A percentile compares a stretch with the other conserved stretches of the same genome.
Conservation (phyloP, 2,113 vertebrate species). For the Archilochus colubris region DNA sequence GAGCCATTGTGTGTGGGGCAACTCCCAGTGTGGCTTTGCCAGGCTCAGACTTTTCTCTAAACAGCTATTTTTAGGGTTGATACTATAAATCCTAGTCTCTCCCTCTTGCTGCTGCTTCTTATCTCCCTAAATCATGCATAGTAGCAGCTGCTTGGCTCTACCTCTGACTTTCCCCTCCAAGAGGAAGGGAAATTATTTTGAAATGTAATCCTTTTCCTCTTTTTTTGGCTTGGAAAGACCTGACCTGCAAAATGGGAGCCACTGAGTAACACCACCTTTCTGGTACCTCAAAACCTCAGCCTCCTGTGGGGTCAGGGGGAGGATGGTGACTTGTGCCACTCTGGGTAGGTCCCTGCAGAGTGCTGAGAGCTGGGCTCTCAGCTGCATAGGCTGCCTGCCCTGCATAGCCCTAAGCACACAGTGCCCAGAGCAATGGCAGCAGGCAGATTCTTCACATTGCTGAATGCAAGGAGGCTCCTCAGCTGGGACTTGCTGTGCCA, state of each 20-base stretch:
- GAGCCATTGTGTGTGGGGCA: background rate
- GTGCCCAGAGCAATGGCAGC: background rate
- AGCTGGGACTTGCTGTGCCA: background rate
- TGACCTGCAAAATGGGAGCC: constrained; percentile 17
- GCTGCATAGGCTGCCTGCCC: fast-evolving
- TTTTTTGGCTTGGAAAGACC: constrained; percentile 41
- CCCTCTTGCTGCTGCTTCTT: constrained; percentile 33
- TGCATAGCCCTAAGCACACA: fast-evolving
- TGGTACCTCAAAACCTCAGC: background rate
- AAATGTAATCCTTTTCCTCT: constrained; percentile 52
- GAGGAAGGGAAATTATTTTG: constrained; percentile 49
- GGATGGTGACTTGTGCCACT: background rate
- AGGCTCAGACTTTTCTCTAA: constrained; percentile 42
- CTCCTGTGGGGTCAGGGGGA: background rate
- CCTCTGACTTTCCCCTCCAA: constrained; percentile 39
- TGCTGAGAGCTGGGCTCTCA: fast-evolving
- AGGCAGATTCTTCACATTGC: background rate
- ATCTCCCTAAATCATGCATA: constrained; percentile 60
- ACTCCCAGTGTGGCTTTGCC: constrained; percentile 26
- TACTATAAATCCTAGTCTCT: constrained; percentile 46
- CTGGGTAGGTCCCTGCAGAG: background rate
- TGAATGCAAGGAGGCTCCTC: background rate
- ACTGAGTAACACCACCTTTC: background rate
- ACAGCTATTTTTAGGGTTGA: constrained; percentile 54
- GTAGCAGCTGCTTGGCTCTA: constrained; percentile 62